phyloP scores from a whole-genome alignment of 2,888 invertebrate species.

The Pollenia labialis region DNA sequence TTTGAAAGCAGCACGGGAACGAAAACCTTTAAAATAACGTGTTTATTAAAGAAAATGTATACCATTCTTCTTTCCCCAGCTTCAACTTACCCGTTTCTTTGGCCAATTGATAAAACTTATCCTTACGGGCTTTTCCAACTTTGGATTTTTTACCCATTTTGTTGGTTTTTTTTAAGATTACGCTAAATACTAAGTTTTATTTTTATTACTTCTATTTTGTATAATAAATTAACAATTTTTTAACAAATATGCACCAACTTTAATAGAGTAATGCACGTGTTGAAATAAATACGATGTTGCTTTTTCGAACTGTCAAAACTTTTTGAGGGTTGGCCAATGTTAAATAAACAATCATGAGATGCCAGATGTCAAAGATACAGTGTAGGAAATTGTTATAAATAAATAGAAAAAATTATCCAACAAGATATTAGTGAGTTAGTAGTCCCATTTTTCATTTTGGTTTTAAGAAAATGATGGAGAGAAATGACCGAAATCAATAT shows the following conservation, averaged over 20 bases:
- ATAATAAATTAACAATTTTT: constrained; percentile 10
- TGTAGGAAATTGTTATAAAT: neutral
- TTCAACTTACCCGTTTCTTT: constrained; percentile 96
- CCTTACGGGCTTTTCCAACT: constrained; percentile 98
- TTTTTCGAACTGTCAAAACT: constrained; percentile 32
- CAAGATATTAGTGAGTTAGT: no score
- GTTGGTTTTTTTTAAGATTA: constrained; percentile 31
- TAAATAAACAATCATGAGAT: constrained; percentile 1
- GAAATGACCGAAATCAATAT: no score
- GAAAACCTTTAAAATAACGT: constrained; percentile 88
- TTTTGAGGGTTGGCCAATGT: neutral
- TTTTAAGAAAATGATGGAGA: no score
- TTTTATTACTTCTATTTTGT: neutral
- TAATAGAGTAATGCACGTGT: constrained; percentile 44
- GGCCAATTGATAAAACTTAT: constrained; percentile 99
- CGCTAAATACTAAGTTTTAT: neutral
- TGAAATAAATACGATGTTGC: constrained; percentile 1
- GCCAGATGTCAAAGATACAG: constrained; percentile 28
- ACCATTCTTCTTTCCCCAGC: neutral
- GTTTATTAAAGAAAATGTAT: neutral
- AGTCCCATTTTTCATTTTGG: no score
- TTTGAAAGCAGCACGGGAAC: constrained; percentile 99
- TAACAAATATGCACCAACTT: neutral
- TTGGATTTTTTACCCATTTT: constrained; percentile 97
- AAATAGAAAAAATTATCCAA: no score